Evolutionary conservation across 1,140 invertebrate genomes (phyloP).

Genomic region (Neuroterus valhalla): DNA sequence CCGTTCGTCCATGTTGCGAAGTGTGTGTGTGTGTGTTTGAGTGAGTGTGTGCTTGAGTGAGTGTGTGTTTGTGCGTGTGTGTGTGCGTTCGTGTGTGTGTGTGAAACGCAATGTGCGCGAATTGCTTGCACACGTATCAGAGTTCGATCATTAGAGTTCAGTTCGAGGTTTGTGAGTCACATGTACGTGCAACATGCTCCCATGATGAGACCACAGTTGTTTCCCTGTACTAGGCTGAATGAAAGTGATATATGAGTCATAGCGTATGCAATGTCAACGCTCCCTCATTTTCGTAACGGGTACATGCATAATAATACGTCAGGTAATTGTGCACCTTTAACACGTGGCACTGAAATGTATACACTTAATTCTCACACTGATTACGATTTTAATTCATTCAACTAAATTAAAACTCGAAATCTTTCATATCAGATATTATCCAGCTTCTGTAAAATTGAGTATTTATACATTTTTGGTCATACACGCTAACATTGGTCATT

Average conservation of each 20-base stretch:
- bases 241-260: constrained; percentile 4
- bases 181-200: constrained; percentile 13
- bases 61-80: too few relatives aligned
- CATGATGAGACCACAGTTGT: constrained; percentile 13
- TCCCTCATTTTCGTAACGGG: background rate
- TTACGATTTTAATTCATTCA: too few relatives aligned
- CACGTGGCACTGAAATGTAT: background rate
- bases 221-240: background rate
- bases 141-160: constrained; percentile 22
- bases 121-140: constrained; percentile 17
- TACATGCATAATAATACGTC: background rate
- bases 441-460: too few relatives aligned
- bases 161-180: background rate
- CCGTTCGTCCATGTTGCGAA: background rate
- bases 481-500: too few relatives aligned
- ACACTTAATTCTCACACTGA: too few relatives aligned
- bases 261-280: constrained; percentile 9
- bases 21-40: too few relatives aligned
- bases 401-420: too few relatives aligned
- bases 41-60: too few relatives aligned
- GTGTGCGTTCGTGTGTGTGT: too few relatives aligned
- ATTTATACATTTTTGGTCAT: too few relatives aligned
- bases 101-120: background rate
- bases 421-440: too few relatives aligned
- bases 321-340: background rate